Percentiles rank a stretch among this genome's conserved stretches.
Evolutionary conservation across 2,797 vertebrate genomes (phyloP).

Genomic region (Crocidura indochinensis): DNA sequence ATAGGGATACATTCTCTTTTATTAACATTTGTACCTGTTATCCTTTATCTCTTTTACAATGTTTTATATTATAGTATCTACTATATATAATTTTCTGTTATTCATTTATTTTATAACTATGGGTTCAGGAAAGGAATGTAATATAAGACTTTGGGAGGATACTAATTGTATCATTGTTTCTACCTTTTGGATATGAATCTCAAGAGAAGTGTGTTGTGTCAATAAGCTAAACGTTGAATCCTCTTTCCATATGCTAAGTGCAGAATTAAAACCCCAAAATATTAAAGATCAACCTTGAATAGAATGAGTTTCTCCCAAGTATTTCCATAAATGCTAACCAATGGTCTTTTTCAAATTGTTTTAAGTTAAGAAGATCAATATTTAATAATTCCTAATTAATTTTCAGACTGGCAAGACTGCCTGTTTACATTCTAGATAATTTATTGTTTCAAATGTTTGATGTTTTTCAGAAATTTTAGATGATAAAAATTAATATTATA

Average conservation of each 20-base stretch:
- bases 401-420: no score
- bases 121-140: background rate
- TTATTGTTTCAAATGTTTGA: background rate
- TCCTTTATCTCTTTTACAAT: background rate
- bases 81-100: no score
- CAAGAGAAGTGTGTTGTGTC: background rate
- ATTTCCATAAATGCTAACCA: background rate
- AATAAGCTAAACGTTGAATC: background rate
- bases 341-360: conserved; percentile 30
- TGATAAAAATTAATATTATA: background rate
- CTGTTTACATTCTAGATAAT: background rate
- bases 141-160: background rate
- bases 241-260: background rate
- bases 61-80: background rate
- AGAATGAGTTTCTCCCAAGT: background rate
- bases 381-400: conserved; percentile 10
- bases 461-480: background rate
- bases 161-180: background rate
- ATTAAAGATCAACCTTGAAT: background rate
- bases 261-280: background rate
- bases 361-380: conserved; percentile 11
- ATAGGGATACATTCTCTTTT: background rate
- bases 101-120: no score
- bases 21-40: background rate
- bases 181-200: background rate